These are phyloP conservation scores for Drosophila lacicola DNA, from an alignment of 2,888 invertebrate genomes.

Conservation along the genomic window DNA sequence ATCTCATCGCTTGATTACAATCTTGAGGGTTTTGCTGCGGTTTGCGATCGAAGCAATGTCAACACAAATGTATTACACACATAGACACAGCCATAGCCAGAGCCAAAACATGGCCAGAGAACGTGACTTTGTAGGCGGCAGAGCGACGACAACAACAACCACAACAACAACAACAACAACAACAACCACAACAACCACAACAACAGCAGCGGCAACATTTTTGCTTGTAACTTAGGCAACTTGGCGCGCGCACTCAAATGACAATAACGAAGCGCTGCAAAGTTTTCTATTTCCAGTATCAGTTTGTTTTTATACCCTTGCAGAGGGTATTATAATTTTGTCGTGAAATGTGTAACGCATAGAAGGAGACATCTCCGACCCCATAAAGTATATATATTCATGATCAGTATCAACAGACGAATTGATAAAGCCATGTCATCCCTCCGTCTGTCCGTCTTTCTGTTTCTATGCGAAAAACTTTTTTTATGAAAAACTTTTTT, in stretches of 20 bases:
- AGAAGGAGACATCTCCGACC: no score
- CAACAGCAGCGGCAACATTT: conserved; percentile 20
- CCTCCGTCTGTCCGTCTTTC: no score
- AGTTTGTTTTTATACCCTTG: conserved; percentile 7
- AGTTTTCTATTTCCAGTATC: conserved; percentile 54
- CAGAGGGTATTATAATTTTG: no score
- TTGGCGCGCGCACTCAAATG: conserved; percentile 60
- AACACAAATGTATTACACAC: conserved; percentile 30
- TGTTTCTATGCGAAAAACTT: no score
- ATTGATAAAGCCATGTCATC: no score
- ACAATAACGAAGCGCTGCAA: conserved; percentile 55
- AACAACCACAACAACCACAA: conserved; percentile 9
- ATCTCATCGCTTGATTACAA: conserved; percentile 31
- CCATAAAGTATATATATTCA: no score
- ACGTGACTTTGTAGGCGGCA: conserved; percentile 50
- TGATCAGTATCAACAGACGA: no score
- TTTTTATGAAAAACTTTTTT: no score
- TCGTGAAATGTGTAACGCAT: no score
- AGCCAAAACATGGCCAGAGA: conserved; percentile 21
- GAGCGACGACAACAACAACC: conserved; percentile 3
- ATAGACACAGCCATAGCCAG: conserved; percentile 6
- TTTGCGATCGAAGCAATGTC: conserved; percentile 36
- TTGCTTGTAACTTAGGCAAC: conserved; percentile 54
- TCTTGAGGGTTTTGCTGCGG: conserved; percentile 29
- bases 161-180: conserved; percentile 6